Conservation (phyloP, 2,888 invertebrate species). For the Philereme vetulata region DNA sequence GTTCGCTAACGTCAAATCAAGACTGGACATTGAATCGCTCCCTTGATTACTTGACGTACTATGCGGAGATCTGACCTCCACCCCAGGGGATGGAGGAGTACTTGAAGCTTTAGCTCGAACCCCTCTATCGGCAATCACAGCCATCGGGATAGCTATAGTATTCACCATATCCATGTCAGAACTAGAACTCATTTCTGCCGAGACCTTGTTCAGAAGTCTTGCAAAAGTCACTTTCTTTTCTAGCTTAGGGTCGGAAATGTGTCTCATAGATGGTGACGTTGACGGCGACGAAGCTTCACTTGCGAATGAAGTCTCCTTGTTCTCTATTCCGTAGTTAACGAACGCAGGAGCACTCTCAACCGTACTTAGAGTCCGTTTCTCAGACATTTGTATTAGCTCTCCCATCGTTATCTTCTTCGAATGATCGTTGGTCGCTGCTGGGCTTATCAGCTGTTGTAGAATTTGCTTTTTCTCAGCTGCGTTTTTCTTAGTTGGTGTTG, state of each 20-base stretch:
- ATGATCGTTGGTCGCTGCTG: conserved; percentile 85
- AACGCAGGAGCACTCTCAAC: conserved; percentile 79
- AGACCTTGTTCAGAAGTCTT: conserved; percentile 88
- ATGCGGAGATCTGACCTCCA: conserved; percentile 85
- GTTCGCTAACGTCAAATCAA: conserved; percentile 86
- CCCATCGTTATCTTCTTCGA: conserved; percentile 87
- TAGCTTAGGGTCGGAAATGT: conserved; percentile 86
- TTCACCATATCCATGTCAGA: conserved; percentile 87
- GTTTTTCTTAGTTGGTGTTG: conserved; percentile 90
- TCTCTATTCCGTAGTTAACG: conserved; percentile 74
- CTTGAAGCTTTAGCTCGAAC: conserved; percentile 73
- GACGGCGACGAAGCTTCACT: conserved; percentile 79
- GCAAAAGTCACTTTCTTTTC: conserved; percentile 92
- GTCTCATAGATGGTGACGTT: conserved; percentile 82
- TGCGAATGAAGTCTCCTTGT: conserved; percentile 85
- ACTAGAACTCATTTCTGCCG: conserved; percentile 90
- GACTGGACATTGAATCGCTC: conserved; percentile 90
- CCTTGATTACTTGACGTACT: conserved; percentile 90
- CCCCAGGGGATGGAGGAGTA: conserved; percentile 87
- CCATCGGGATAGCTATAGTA: conserved; percentile 78
- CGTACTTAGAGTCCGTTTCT: conserved; percentile 79
- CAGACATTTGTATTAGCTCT: conserved; percentile 89
- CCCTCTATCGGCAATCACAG: conserved; percentile 71
- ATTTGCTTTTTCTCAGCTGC: conserved; percentile 91
- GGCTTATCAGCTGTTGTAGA: conserved; percentile 89